Evolutionary conservation across 2,113 vertebrate genomes (phyloP).

Genomic region (Orientallactaga bullata): DNA sequence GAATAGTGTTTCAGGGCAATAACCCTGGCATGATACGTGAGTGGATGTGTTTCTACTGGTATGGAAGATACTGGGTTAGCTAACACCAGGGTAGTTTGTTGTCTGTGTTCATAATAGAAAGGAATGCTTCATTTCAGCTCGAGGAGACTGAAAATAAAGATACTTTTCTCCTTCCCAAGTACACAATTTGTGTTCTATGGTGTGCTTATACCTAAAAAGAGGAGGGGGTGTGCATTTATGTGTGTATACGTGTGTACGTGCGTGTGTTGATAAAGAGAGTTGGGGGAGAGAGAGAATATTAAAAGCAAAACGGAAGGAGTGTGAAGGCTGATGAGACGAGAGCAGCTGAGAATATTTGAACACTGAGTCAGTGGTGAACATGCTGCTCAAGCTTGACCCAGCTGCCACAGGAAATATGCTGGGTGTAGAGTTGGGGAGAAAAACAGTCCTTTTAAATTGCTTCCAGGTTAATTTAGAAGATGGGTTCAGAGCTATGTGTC

Average conservation of each 20-base stretch:
- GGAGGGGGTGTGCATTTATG: not conserved
- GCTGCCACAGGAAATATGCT: conserved; percentile 57
- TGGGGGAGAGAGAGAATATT: not conserved
- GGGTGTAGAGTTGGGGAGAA: conserved; percentile 19
- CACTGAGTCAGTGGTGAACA: conserved; percentile 68
- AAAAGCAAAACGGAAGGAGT: not conserved
- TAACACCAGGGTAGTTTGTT: not conserved
- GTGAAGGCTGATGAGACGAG: not conserved
- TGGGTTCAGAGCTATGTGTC: conserved; percentile 5
- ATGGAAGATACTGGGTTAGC: not conserved
- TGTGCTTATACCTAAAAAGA: not conserved
- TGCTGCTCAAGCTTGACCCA: conserved; percentile 49
- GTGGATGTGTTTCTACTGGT: not conserved
- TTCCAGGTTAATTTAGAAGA: conserved; percentile 68
- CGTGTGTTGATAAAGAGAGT: not conserved
- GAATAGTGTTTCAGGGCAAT: not conserved
- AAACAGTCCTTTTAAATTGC: conserved; percentile 58
- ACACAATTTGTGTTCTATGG: not conserved
- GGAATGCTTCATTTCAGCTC: not conserved
- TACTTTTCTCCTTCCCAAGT: not conserved
- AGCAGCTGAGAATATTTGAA: conserved; percentile 58
- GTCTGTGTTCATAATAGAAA: not conserved
- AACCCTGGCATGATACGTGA: not conserved
- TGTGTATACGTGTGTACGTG: no score
- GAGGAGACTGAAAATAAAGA: not conserved